Conservation (phyloP, 2,113 vertebrate species). For the Cephalopholis sonnerati region DNA sequence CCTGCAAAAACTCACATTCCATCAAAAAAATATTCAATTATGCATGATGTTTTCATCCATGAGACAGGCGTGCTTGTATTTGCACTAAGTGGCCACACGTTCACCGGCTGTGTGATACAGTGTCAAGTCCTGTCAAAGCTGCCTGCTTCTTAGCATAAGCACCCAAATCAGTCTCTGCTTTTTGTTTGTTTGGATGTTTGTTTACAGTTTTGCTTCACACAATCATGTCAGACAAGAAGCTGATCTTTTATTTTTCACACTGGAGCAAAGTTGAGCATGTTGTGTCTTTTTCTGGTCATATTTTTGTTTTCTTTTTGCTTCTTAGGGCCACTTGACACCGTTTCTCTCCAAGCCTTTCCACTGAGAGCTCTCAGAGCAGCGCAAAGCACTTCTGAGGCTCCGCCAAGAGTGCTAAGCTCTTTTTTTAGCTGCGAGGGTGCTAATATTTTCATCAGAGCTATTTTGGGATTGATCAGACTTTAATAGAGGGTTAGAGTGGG, state of each 20-base stretch:
- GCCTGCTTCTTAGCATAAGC: not conserved
- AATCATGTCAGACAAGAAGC: not conserved
- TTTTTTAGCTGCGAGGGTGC: constrained; percentile 12
- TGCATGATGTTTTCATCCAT: constrained; percentile 17
- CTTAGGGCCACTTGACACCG: not conserved
- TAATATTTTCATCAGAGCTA: constrained; percentile 44
- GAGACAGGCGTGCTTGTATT: not conserved
- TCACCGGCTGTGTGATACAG: not conserved
- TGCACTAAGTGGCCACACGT: not conserved
- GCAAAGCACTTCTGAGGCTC: constrained; percentile 18
- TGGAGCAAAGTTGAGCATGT: not conserved
- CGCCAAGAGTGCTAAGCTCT: constrained; percentile 4
- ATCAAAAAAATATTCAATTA: constrained; percentile 41
- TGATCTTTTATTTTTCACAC: not conserved
- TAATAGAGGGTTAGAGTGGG: constrained; percentile 4
- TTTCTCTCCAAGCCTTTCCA: constrained; percentile 2
- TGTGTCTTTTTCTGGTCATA: not conserved
- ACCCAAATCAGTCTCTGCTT: not conserved
- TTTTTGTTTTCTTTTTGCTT: not conserved
- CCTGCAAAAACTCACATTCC: constrained; percentile 51
- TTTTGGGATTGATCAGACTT: constrained; percentile 36
- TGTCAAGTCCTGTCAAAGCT: not conserved
- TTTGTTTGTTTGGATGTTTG: not conserved
- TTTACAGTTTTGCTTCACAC: not conserved
- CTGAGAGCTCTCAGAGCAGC: not conserved